These are phyloP conservation scores for Macrotrachela quadricornifera DNA, from an alignment of 1,140 invertebrate species.

Conservation along the genomic window DNA sequence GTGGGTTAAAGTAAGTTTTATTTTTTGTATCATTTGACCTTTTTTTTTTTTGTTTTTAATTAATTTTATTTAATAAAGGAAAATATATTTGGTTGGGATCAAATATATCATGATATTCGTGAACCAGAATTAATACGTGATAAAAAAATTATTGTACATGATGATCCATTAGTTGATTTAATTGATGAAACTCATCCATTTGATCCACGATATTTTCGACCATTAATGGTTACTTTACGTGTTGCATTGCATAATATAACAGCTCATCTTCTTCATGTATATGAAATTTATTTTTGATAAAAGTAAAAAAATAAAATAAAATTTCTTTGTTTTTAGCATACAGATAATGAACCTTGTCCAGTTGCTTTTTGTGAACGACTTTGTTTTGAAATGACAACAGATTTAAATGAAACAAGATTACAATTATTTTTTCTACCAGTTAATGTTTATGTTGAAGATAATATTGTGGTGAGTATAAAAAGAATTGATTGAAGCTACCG, in stretches of 20 bases:
- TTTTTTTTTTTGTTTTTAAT: background rate
- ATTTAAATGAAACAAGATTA: conserved; percentile 64
- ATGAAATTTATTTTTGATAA: background rate
- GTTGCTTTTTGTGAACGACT: conserved; percentile 67
- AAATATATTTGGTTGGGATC: conserved; percentile 7
- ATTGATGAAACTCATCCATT: too few species aligned
- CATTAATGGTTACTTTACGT: conserved; percentile 68
- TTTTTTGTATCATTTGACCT: background rate
- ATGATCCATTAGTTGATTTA: too few species aligned
- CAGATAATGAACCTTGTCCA: conserved; percentile 44
- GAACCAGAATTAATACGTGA: too few species aligned
- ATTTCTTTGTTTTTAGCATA: background rate
- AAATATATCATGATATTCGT: conserved; percentile 3
- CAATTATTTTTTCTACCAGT: conserved; percentile 73
- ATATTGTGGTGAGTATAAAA: conserved; percentile 8
- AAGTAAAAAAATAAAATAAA: conserved; percentile 25
- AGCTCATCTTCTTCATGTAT: conserved; percentile 41
- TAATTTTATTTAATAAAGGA: background rate
- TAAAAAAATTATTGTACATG: too few species aligned
- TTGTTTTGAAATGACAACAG: conserved; percentile 87
- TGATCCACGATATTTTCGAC: conserved; percentile 63
- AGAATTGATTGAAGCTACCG: too few species aligned
- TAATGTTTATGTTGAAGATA: conserved; percentile 24
- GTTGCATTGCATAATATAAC: conserved; percentile 86
- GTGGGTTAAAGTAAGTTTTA: conserved; percentile 2